Evolutionary conservation across 2,113 vertebrate genomes (phyloP).

Genomic region (Camelus bactrianus): DNA sequence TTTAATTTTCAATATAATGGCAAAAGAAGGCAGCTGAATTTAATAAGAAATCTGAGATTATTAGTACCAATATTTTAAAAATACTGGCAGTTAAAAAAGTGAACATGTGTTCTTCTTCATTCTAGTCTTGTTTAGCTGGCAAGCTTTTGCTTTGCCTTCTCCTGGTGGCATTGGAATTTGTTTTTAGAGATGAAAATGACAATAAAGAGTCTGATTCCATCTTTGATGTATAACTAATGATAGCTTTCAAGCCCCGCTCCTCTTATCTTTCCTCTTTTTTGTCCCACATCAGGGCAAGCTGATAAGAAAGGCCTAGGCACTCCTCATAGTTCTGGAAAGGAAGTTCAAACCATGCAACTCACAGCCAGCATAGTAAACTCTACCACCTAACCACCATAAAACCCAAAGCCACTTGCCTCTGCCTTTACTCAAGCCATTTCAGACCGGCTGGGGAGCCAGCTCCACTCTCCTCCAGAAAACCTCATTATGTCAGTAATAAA

Average conservation of each 20-base stretch:
- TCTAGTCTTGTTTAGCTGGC: slow-evolving; percentile 16
- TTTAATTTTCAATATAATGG: slow-evolving; percentile 37
- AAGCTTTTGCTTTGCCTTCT: slow-evolving; percentile 31
- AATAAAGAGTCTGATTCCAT: slow-evolving; percentile 7
- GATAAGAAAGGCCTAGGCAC: neutral
- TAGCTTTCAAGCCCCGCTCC: neutral
- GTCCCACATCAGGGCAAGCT: neutral
- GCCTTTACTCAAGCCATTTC: slow-evolving; percentile 49
- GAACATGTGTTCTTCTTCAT: slow-evolving; percentile 26
- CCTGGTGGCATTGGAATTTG: neutral
- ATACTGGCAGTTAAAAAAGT: neutral
- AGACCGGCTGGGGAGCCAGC: neutral
- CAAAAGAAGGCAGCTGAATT: slow-evolving; percentile 30
- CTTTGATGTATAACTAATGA: slow-evolving; percentile 13
- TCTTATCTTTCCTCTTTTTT: neutral
- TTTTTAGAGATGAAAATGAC: slow-evolving; percentile 41
- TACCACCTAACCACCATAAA: slow-evolving; percentile 10
- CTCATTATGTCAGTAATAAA: slow-evolving; percentile 5
- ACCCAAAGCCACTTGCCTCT: neutral
- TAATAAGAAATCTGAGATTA: slow-evolving; percentile 37
- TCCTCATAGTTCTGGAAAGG: neutral
- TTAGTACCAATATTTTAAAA: slow-evolving; percentile 36
- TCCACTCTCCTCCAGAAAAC: neutral
- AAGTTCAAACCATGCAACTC: neutral
- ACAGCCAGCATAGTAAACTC: neutral